These are phyloP conservation scores for Cephonodes hylas DNA, from an alignment of 2,888 invertebrate species.

Conservation along the genomic window DNA sequence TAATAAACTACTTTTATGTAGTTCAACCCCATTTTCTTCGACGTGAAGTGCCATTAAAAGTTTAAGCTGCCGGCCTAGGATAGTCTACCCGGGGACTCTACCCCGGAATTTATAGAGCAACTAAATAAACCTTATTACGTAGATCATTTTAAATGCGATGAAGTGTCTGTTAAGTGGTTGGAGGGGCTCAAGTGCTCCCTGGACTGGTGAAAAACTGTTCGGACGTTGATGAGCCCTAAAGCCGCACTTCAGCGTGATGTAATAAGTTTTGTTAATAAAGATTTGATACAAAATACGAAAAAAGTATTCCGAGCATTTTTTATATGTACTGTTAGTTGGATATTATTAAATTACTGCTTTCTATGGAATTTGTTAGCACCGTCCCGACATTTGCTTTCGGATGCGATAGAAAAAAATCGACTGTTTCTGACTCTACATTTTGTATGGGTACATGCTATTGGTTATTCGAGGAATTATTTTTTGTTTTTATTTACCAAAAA, in stretches of 20 bases:
- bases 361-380: no score
- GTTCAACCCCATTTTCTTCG: constrained; percentile 56
- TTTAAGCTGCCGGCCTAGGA: constrained; percentile 49
- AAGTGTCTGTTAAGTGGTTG: neutral
- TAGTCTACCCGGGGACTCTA: constrained; percentile 35
- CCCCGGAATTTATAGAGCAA: constrained; percentile 44
- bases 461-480: no score
- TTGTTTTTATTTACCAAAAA: neutral
- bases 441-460: no score
- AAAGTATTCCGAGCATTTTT: no score
- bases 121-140: constrained; percentile 38
- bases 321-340: no score
- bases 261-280: neutral
- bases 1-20: constrained; percentile 57
- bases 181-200: neutral
- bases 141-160: constrained; percentile 14
- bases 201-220: neutral
- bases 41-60: constrained; percentile 67
- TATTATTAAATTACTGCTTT: no score
- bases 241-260: neutral
- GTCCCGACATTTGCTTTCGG: no score
- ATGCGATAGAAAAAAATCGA: no score
- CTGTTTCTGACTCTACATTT: no score
- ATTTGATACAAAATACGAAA: no score
- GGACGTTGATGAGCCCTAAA: neutral